phyloP scores from a whole-genome alignment of 2,888 invertebrate genomes.

The Synergus laeviventris region DNA sequence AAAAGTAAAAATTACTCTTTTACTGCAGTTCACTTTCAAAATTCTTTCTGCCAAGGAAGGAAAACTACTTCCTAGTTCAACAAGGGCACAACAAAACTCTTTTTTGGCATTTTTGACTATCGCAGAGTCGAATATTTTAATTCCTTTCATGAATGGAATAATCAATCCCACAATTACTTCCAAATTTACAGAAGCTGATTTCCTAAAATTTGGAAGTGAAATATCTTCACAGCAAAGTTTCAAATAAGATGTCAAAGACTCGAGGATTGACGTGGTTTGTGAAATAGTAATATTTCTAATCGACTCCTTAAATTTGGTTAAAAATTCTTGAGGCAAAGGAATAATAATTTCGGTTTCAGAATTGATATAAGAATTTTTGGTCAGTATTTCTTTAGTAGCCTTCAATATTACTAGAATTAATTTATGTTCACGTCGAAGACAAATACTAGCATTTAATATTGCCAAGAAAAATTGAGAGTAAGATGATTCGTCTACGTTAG shows the following conservation, averaged over 20 bases:
- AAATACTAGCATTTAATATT: constrained; percentile 23
- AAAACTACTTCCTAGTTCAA: constrained; percentile 24
- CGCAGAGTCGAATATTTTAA: constrained; percentile 20
- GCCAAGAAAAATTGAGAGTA: constrained; percentile 1
- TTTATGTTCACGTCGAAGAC: constrained; percentile 26
- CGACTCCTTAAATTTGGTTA: constrained; percentile 24
- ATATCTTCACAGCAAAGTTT: not conserved
- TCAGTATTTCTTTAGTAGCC: not conserved
- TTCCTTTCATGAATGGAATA: constrained; percentile 23
- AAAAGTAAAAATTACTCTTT: constrained; percentile 22
- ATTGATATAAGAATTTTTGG: not conserved
- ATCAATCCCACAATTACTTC: constrained; percentile 14
- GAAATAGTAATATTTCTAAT: constrained; percentile 14
- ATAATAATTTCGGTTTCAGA: not conserved
- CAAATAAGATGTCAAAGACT: constrained; percentile 13
- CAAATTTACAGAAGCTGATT: not conserved
- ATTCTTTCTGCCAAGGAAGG: not conserved
- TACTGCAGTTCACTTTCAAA: constrained; percentile 3
- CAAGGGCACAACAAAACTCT: constrained; percentile 16
- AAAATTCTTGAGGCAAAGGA: constrained; percentile 19
- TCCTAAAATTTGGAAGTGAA: not conserved
- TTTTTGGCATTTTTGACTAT: constrained; percentile 7
- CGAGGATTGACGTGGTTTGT: constrained; percentile 23
- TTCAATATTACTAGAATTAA: constrained; percentile 11
- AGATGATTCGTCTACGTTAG: not conserved